Evolutionary conservation across 2,888 invertebrate genomes (phyloP).

Genomic region (Pemphredon lugubris): DNA sequence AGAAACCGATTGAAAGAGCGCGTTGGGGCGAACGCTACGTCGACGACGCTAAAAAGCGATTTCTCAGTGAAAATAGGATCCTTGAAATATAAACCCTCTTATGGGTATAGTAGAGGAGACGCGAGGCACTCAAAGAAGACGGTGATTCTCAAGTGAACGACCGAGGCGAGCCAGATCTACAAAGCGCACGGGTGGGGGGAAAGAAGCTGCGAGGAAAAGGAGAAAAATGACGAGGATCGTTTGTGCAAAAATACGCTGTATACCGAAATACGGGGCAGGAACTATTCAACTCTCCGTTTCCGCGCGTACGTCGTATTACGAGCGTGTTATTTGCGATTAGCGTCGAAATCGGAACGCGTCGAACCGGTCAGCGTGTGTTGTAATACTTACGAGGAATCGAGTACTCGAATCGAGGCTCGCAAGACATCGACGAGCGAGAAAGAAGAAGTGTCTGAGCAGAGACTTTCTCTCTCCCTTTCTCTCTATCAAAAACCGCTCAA

Average conservation of each 20-base stretch:
- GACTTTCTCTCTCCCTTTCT: constrained; percentile 59
- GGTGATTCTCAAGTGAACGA: constrained; percentile 40
- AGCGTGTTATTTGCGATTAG: no score
- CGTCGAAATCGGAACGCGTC: neutral
- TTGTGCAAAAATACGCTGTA: no score
- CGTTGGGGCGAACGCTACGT: constrained; percentile 25
- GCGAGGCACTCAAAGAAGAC: constrained; percentile 52
- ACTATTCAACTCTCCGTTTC: no score
- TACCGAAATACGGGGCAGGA: no score
- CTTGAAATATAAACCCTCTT: constrained; percentile 64
- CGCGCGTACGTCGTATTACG: no score
- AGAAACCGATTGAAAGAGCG: neutral
- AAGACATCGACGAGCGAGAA: constrained; percentile 34
- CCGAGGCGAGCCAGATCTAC: constrained; percentile 6
- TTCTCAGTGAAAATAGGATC: constrained; percentile 53
- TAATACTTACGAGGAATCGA: no score
- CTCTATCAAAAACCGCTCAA: constrained; percentile 59
- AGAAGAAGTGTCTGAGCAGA: constrained; percentile 22
- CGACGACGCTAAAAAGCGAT: constrained; percentile 61
- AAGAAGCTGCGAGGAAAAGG: neutral
- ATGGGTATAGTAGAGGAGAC: constrained; percentile 31
- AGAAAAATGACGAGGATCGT: neutral
- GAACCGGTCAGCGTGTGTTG: constrained; percentile 13
- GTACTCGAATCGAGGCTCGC: neutral
- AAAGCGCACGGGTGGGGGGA: neutral